Conservation (phyloP, 2,888 invertebrate genomes). For the Iphiclides podalirius region DNA sequence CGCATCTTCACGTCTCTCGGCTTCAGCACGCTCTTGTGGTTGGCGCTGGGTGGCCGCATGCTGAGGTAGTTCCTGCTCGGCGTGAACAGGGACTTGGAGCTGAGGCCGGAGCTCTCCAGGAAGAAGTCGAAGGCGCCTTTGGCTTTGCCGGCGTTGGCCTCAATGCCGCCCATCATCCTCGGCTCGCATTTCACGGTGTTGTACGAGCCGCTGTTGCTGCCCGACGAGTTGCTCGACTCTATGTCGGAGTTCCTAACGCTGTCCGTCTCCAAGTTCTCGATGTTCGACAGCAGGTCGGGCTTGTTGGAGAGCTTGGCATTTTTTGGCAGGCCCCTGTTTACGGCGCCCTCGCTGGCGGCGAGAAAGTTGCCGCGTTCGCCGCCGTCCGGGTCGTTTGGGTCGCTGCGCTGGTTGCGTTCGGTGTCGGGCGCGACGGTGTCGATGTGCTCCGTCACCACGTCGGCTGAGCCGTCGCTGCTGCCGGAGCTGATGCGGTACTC, state of each 20-base stretch:
- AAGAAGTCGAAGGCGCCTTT: constrained; percentile 85
- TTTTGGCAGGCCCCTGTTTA: constrained; percentile 52
- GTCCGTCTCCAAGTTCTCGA: constrained; percentile 78
- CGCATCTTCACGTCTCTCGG: constrained; percentile 89
- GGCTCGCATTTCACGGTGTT: constrained; percentile 73
- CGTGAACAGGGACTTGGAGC: constrained; percentile 88
- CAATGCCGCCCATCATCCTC: constrained; percentile 55
- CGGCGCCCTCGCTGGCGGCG: constrained; percentile 52
- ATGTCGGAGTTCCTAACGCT: constrained; percentile 85
- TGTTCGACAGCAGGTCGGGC: constrained; percentile 77
- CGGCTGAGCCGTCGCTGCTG: constrained; percentile 72
- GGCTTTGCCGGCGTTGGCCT: constrained; percentile 56
- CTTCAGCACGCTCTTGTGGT: constrained; percentile 87
- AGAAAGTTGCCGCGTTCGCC: constrained; percentile 56
- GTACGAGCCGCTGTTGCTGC: constrained; percentile 73
- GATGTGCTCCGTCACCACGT: constrained; percentile 64
- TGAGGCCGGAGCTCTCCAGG: constrained; percentile 88
- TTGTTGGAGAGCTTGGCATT: constrained; percentile 75
- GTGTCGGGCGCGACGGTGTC: constrained; percentile 59
- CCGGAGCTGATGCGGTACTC: constrained; percentile 77
- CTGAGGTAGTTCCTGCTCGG: constrained; percentile 58
- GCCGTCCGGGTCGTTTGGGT: constrained; percentile 41
- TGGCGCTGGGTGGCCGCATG: constrained; percentile 82
- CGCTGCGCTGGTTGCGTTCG: constrained; percentile 45
- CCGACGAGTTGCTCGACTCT: constrained; percentile 80